Percentiles rank a stretch among this genome's conserved stretches.
Evolutionary conservation across 2,797 vertebrate species (phyloP).

Genomic region (Gallinago stenura): DNA sequence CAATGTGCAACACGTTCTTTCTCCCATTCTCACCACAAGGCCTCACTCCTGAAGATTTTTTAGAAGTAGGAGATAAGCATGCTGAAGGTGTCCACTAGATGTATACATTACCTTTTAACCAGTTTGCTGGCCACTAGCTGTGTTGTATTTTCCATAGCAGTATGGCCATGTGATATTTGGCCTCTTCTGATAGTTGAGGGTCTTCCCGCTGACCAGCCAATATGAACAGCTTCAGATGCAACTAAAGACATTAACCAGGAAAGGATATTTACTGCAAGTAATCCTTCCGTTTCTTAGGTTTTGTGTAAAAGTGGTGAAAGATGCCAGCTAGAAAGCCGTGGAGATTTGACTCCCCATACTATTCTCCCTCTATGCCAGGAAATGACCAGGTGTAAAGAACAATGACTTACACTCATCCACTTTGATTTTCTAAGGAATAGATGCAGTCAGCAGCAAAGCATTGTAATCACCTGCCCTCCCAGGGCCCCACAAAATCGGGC

Average conservation of each 20-base stretch:
- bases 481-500: not conserved
- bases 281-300: not conserved
- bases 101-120: not conserved
- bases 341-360: not conserved
- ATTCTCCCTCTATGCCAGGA: not conserved
- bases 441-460: not conserved
- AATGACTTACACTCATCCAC: not conserved
- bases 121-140: not conserved
- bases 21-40: not conserved
- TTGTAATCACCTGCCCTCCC: not conserved
- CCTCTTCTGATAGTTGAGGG: not conserved
- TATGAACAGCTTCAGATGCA: not conserved
- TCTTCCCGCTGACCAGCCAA: not conserved
- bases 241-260: not conserved
- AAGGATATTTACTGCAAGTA: not conserved
- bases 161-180: fast-evolving
- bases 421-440: not conserved
- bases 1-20: not conserved
- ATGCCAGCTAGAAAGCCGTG: not conserved
- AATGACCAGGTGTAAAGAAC: not conserved
- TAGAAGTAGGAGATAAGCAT: not conserved
- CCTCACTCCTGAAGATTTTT: not conserved
- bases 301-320: not conserved
- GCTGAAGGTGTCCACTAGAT: not conserved
- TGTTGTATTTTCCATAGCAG: not conserved